Evolutionary conservation across 2,888 invertebrate species (phyloP), one percentile per base, ranked within the genome.

Genomic region (Epirrita christyi): DNA sequence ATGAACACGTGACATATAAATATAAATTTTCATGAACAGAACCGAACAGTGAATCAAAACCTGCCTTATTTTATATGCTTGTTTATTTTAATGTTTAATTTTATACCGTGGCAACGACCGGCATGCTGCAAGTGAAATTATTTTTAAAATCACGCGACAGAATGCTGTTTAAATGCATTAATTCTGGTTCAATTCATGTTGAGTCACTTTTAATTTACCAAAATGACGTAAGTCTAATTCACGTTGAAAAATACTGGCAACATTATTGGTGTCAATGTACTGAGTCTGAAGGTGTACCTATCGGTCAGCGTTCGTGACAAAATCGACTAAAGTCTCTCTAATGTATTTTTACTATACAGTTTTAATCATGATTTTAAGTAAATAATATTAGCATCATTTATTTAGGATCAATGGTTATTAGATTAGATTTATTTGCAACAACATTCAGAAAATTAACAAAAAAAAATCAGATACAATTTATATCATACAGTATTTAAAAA

Each of bases 21-120:
- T 71, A 74, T 71, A 76, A 81, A 81, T 75, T 75, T 77, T 75
- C 68, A 66, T 72, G 70, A 67, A 71, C 60, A 68, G 70, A 66
- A 65, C 66, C 60, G 64, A 61, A 73, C 80, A 68, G 75, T 80
- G 84, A 82, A 88, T 88, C 83, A 88, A 82, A 87, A 79, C 75
- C 71, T 66, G 78, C 73, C 79, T 81, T 82, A 85, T 86, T 86
- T 87, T 85, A 88, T 85, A 86, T 78, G 78, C 73, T 66, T 88
- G 89, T 90, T 88, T 89, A 83, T 88, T 85, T 86, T 84, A 86
- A 85, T 81, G 90, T 88, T 86, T 90, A 89, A 90, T 87, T 90
- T 87, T 88, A 88, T 81, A 83, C 83, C 73, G 76, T 77, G 89
- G 71, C 91, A 88, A 88, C 82, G 91, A 88, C 83, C 90, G 60